phyloP scores from a whole-genome alignment of 2,888 invertebrate genomes.

The Drosophila nr. fundita region DNA sequence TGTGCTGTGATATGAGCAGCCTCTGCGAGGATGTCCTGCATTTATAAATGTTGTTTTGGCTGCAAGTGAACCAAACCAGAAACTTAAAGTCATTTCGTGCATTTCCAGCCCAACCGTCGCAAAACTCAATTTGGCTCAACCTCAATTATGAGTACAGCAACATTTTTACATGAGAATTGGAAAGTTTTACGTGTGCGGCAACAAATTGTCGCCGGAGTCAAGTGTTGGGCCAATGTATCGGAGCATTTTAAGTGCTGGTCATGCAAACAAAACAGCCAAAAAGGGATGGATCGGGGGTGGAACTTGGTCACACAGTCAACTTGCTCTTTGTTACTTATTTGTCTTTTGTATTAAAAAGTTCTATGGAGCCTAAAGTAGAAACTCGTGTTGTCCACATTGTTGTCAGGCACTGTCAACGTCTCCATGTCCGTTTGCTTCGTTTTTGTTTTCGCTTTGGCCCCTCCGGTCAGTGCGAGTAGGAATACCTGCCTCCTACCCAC shows the following conservation, averaged over 20 bases:
- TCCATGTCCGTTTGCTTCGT: conserved; percentile 33
- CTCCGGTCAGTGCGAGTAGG: not conserved
- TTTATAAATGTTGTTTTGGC: conserved; percentile 45
- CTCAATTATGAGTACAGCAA: conserved; percentile 62
- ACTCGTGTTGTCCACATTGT: conserved; percentile 69
- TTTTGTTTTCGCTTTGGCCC: conserved; percentile 1
- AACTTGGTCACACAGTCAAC: conserved; percentile 43
- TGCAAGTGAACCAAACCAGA: conserved; percentile 23
- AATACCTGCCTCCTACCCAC: not conserved
- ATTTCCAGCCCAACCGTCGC: conserved; percentile 15
- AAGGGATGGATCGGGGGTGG: not conserved
- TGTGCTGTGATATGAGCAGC: conserved; percentile 1
- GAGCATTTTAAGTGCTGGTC: conserved; percentile 50
- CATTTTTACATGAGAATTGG: conserved; percentile 49
- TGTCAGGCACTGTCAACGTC: conserved; percentile 59
- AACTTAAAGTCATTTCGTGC: conserved; percentile 55
- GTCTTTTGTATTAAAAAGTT: conserved; percentile 73
- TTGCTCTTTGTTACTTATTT: conserved; percentile 55
- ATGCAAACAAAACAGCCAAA: conserved; percentile 21
- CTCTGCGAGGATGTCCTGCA: conserved; percentile 33
- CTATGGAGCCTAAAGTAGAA: conserved; percentile 72
- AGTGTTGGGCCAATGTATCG: conserved; percentile 46
- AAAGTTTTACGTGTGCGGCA: conserved; percentile 52
- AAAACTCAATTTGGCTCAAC: conserved; percentile 44
- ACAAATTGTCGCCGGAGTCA: conserved; percentile 61